These are phyloP conservation scores for Drosophila punjabiensis DNA, from an alignment of 1,140 invertebrate genomes.

Conservation along the genomic window DNA sequence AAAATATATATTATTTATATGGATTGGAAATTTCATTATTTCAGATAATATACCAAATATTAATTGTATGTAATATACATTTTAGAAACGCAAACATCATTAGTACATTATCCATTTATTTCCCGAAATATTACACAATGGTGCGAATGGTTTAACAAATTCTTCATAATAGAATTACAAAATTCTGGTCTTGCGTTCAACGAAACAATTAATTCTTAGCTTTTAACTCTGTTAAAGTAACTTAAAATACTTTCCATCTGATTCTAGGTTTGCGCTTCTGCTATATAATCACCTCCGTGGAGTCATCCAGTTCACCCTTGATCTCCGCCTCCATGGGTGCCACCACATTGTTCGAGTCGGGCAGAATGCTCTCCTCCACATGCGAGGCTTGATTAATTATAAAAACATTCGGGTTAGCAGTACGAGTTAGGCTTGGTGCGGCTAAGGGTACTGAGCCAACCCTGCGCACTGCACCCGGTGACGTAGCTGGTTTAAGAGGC, in stretches of 20 bases:
- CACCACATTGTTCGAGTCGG: conserved; percentile 31
- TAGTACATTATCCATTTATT: conserved; percentile 14
- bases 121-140: conserved; percentile 16
- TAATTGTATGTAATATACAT: conserved; percentile 3
- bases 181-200: conserved; percentile 39
- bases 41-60: conserved; percentile 2
- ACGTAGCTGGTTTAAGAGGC: neutral
- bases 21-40: neutral
- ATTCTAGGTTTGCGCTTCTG: neutral
- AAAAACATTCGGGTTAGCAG: conserved; percentile 40
- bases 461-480: neutral
- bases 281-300: conserved; percentile 40
- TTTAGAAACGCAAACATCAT: neutral
- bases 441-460: neutral
- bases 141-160: conserved; percentile 30
- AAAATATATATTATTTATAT: neutral
- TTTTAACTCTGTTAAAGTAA: conserved; percentile 58
- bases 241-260: conserved; percentile 65
- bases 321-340: conserved; percentile 43
- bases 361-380: conserved; percentile 65
- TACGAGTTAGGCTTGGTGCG: neutral
- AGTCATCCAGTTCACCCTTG: conserved; percentile 66
- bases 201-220: conserved; percentile 35
- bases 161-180: conserved; percentile 29
- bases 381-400: conserved; percentile 51